Conservation (phyloP, 2,888 invertebrate genomes). For the Spatulosminthurus flaviceps region DNA sequence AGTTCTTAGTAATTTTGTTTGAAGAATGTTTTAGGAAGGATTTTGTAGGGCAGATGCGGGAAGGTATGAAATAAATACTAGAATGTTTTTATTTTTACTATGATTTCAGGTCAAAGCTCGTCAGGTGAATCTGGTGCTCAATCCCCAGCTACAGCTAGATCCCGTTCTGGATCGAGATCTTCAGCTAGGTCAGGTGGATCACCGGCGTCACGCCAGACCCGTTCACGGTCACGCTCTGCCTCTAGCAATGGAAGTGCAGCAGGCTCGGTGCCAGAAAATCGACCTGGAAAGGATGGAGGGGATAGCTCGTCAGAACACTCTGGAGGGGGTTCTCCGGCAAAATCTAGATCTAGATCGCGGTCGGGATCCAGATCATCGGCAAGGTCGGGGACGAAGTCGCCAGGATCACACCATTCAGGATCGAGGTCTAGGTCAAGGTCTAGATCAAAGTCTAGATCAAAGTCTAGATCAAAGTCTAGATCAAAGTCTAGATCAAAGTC, state of each 20-base stretch:
- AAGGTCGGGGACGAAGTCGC: slow-evolving; percentile 50
- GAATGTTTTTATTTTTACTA: too few species aligned
- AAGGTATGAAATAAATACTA: too few species aligned
- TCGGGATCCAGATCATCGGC: slow-evolving; percentile 41
- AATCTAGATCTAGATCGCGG: slow-evolving; percentile 36
- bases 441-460: slow-evolving; percentile 66
- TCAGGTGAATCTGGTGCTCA: slow-evolving; percentile 1
- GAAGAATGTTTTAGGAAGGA: too few species aligned
- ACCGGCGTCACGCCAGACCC: background rate
- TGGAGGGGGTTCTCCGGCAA: slow-evolving; percentile 16
- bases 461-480: slow-evolving; percentile 64
- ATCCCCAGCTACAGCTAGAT: slow-evolving; percentile 14
- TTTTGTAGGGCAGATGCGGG: too few species aligned
- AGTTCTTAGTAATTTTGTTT: too few species aligned
- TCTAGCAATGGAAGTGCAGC: slow-evolving; percentile 32
- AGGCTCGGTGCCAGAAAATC: slow-evolving; percentile 22
- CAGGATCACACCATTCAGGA: slow-evolving; percentile 52
- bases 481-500: slow-evolving; percentile 49
- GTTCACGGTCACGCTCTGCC: slow-evolving; percentile 34
- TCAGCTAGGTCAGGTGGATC: slow-evolving; percentile 31
- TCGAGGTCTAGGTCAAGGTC: slow-evolving; percentile 55
- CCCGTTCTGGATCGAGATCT: slow-evolving; percentile 23
- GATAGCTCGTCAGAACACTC: slow-evolving; percentile 22
- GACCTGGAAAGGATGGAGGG: background rate
- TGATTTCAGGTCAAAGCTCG: slow-evolving; percentile 27